Conservation (phyloP, 2,797 vertebrate genomes). For the Astyanax mexicanus region DNA sequence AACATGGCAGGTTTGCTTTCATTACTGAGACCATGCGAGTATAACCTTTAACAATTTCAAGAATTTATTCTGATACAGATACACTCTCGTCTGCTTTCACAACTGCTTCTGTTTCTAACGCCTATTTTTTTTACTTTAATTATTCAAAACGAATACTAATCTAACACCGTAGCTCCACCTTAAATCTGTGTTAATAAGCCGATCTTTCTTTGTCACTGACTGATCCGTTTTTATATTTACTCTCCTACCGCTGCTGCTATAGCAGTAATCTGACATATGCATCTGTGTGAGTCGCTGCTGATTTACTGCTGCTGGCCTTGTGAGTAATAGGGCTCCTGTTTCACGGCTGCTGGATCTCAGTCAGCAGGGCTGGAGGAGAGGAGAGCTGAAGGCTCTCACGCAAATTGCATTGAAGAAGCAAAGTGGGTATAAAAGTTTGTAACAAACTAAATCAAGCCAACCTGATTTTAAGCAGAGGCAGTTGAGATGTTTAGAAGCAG, state of each 20-base stretch:
- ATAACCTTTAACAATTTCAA: neutral
- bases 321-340: conserved; percentile 66
- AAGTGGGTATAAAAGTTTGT: conserved; percentile 73
- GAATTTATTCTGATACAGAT: neutral
- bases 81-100: neutral
- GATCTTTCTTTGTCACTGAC: conserved; percentile 19
- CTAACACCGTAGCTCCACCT: neutral
- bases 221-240: conserved; percentile 46
- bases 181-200: conserved; percentile 27
- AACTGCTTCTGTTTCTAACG: neutral
- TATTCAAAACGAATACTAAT: neutral
- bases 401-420: conserved; percentile 72
- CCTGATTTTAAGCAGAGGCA: conserved; percentile 33
- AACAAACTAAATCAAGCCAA: conserved; percentile 68
- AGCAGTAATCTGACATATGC: conserved; percentile 45
- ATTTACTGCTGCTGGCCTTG: conserved; percentile 55
- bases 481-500: conserved; percentile 27
- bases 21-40: neutral
- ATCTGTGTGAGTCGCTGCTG: conserved; percentile 42
- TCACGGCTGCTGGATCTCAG: conserved; percentile 63
- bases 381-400: conserved; percentile 68
- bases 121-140: neutral
- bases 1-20: neutral
- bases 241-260: conserved; percentile 23
- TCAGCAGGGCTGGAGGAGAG: conserved; percentile 57